Evolutionary conservation across 2,888 invertebrate genomes (phyloP), one percentile per base, ranked within the genome.

Genomic region (Dicranocentrus wangi): DNA sequence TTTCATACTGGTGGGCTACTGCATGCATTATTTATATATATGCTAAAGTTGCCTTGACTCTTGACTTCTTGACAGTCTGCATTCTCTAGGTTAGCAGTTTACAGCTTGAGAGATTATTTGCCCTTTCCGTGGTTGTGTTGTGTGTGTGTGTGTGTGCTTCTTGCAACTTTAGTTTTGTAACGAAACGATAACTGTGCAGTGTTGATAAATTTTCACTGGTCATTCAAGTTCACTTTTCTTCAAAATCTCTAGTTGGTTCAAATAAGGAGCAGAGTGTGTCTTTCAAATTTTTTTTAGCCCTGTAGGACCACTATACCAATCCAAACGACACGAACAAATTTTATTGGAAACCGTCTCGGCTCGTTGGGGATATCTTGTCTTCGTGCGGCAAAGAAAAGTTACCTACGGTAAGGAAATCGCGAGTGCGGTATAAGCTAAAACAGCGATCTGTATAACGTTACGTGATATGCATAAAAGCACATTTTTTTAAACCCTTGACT

Each of bases 191-290:
- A 43, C 2, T 13, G n/a, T 43, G n/a, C 15, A 47, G 47, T 47
- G 2, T 47, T n/a, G 7, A 15, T 47, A 53, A n/a, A 32, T 65
- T 7, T 23, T 51, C 65, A 78, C 51, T 78, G 78, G 78, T 78
- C 70, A 78, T 70, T 78, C 78, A 78, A 78, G 78, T 78, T 78
- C 78, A 70, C 78, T 78, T 78, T 78, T 76, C 60, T 68, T 77
- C 70, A 78, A 78, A 78, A 70, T 78, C 51, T 60, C 65, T n/a
- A 53, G 47, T 61, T 28, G 47, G 3, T 69, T 10, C 15, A 3
- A 42, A 39, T 55, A n/a, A n/a, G n/a, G n/a, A 47, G 61, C 58
- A 61, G 27, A 47, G 13, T 15, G 17, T 32, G 28, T 19, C 72
- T 72, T 61, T 70, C n/a, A 58, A 70, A 70, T n/a, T 28, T 60